Evolutionary conservation across 2,888 invertebrate genomes (phyloP).

Genomic region (Cylindroiulus punctatus): DNA sequence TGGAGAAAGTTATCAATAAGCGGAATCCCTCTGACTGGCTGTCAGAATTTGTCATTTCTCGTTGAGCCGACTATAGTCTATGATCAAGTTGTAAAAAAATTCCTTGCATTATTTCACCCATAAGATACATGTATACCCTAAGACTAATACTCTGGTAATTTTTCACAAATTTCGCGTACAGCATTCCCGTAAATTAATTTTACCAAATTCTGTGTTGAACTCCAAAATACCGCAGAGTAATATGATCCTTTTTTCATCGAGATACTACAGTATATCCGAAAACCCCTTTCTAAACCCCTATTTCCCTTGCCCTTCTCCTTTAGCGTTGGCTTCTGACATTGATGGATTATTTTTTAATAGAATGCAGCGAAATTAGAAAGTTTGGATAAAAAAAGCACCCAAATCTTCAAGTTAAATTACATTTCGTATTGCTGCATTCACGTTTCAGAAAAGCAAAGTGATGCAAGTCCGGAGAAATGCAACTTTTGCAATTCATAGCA

Average conservation of each 20-base stretch:
- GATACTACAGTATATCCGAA: not conserved
- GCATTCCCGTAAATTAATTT: too few relatives aligned
- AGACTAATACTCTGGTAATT: too few relatives aligned
- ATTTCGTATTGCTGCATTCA: constrained; percentile 54
- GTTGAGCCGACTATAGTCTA: too few relatives aligned
- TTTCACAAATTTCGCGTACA: too few relatives aligned
- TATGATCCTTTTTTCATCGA: not conserved
- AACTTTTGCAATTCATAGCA: constrained; percentile 50
- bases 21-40: too few relatives aligned
- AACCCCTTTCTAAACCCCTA: not conserved
- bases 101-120: too few relatives aligned
- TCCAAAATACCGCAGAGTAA: too few relatives aligned
- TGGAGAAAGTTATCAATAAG: too few relatives aligned
- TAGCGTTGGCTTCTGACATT: constrained; percentile 56
- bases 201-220: too few relatives aligned
- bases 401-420: constrained; percentile 56
- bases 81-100: too few relatives aligned
- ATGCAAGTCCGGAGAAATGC: constrained; percentile 39
- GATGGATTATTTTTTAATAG: constrained; percentile 59
- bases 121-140: too few relatives aligned
- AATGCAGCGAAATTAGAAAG: constrained; percentile 57
- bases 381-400: constrained; percentile 49
- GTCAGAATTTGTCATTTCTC: too few relatives aligned
- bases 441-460: constrained; percentile 34
- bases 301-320: not conserved